Evolutionary conservation across 2,888 invertebrate genomes (phyloP).

Genomic region (Tinea semifulvella): DNA sequence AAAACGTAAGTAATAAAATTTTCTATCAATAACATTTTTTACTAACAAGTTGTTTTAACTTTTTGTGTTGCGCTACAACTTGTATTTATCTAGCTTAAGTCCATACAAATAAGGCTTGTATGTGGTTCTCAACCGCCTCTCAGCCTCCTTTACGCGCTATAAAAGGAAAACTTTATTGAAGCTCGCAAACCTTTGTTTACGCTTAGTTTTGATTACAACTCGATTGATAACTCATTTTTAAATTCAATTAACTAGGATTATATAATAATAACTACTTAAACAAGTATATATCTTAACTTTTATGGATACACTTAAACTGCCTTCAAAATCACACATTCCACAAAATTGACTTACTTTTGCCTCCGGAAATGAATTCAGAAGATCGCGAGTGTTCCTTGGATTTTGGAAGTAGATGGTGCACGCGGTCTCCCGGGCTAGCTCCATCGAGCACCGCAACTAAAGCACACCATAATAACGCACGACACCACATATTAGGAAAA

Average conservation of each 20-base stretch:
- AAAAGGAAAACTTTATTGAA: slow-evolving; percentile 2
- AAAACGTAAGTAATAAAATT: not conserved
- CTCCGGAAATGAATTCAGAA: slow-evolving; percentile 10
- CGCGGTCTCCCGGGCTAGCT: slow-evolving; percentile 8
- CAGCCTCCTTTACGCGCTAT: not conserved
- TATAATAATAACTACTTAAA: no score
- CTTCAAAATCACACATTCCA: no score
- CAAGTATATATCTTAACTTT: no score
- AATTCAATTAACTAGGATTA: no score
- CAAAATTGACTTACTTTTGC: slow-evolving; percentile 12
- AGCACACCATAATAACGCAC: slow-evolving; percentile 11
- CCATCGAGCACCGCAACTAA: not conserved
- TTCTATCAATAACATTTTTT: not conserved
- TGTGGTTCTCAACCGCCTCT: not conserved
- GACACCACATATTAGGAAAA: slow-evolving; percentile 2
- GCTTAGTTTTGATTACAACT: not conserved
- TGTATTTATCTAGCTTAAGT: not conserved
- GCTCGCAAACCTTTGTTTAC: not conserved
- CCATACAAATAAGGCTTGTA: not conserved
- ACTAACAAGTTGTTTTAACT: not conserved
- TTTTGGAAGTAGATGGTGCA: slow-evolving; percentile 3
- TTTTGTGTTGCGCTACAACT: slow-evolving; percentile 7
- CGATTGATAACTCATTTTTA: no score
- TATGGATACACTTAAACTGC: no score
- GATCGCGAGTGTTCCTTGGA: not conserved